These are phyloP conservation scores for Aphelocoma californica DNA, from an alignment of 2,797 vertebrate genomes.

Conservation along the genomic window DNA sequence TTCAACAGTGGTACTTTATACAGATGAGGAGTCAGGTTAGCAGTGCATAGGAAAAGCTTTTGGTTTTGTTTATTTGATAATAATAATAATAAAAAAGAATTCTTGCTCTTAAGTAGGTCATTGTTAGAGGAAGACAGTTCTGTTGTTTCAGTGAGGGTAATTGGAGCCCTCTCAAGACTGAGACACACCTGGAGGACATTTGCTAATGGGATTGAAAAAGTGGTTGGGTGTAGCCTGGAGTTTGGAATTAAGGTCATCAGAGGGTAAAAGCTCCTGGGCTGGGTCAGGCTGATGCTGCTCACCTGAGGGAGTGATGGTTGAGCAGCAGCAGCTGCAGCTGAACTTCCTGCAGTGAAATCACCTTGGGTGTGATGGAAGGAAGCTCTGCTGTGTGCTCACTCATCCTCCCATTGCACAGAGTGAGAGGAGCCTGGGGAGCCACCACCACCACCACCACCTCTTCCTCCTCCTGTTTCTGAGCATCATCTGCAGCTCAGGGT, in stretches of 20 bases:
- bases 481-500: rapidly evolving
- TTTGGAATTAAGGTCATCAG: rapidly evolving
- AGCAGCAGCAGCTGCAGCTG: neutral
- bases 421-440: rapidly evolving
- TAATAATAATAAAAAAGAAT: neutral
- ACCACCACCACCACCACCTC: rapidly evolving
- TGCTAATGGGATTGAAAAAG: neutral
- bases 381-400: rapidly evolving
- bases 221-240: neutral
- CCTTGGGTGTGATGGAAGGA: rapidly evolving
- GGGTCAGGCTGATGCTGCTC: neutral
- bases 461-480: neutral
- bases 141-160: neutral
- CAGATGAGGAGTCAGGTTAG: neutral
- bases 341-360: rapidly evolving
- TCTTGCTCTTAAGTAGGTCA: neutral
- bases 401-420: rapidly evolving
- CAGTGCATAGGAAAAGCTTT: neutral
- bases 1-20: neutral
- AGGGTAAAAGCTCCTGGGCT: too few relatives aligned
- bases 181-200: neutral
- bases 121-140: neutral
- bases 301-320: neutral
- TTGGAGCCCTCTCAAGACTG: neutral
- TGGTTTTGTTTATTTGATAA: neutral